phyloP scores from a whole-genome alignment of 2,888 invertebrate species.

The Dynastes hyllus region DNA sequence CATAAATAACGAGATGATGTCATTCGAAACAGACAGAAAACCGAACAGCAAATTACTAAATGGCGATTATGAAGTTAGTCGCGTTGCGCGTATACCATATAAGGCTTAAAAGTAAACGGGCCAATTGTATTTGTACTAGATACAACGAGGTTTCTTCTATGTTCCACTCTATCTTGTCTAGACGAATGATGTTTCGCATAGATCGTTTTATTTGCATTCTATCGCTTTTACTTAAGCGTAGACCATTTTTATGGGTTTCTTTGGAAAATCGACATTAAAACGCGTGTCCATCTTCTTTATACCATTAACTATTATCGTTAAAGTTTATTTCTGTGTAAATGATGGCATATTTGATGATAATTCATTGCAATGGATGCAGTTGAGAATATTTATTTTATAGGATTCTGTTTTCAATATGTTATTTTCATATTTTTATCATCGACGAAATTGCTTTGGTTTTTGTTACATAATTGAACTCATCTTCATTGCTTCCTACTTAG shows the following conservation, averaged over 20 bases:
- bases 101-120: conserved; percentile 36
- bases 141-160: conserved; percentile 28
- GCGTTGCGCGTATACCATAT: conserved; percentile 25
- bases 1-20: conserved; percentile 39
- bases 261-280: conserved; percentile 7
- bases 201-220: conserved; percentile 35
- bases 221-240: conserved; percentile 27
- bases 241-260: conserved; percentile 18
- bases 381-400: conserved; percentile 15
- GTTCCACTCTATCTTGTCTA: conserved; percentile 28
- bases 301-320: conserved; percentile 21
- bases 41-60: conserved; percentile 38
- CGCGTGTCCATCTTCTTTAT: conserved; percentile 15
- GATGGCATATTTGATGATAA: conserved; percentile 14
- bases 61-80: conserved; percentile 41
- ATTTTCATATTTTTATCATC: no score
- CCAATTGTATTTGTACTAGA: conserved; percentile 37
- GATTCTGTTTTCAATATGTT: no score
- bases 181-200: conserved; percentile 25
- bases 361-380: background rate
- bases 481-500: no score
- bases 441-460: background rate
- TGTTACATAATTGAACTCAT: no score
- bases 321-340: conserved; percentile 31
- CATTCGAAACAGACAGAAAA: conserved; percentile 27